These are phyloP conservation scores for Bufo bufo DNA, from an alignment of 2,113 vertebrate genomes.

Conservation along the genomic window DNA sequence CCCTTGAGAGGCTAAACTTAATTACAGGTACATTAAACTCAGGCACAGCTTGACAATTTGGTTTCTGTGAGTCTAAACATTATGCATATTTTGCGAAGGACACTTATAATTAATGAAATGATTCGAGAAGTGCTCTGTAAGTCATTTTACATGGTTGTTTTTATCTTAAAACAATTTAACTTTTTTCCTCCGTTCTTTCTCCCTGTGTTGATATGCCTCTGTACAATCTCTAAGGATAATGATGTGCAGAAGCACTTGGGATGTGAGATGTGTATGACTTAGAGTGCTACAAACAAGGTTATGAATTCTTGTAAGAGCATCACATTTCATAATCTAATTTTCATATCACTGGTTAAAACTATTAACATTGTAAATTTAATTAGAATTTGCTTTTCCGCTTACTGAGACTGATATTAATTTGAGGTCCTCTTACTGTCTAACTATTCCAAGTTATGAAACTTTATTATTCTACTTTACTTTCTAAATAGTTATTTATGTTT, in stretches of 20 bases:
- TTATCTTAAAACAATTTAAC: constrained; percentile 30
- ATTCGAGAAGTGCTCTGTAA: constrained; percentile 39
- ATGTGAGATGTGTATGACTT: constrained; percentile 13
- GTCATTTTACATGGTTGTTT: constrained; percentile 39
- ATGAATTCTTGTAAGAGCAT: constrained; percentile 14
- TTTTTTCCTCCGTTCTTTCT: background rate
- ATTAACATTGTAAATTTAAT: constrained; percentile 20
- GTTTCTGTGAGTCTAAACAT: constrained; percentile 48
- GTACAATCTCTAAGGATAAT: constrained; percentile 27
- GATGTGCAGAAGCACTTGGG: background rate
- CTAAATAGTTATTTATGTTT: too few species aligned
- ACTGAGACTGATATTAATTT: constrained; percentile 5
- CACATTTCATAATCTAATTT: constrained; percentile 37
- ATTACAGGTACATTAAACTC: constrained; percentile 51
- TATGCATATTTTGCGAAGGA: constrained; percentile 54
- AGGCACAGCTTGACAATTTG: constrained; percentile 55
- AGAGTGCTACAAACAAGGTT: constrained; percentile 25
- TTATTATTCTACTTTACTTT: background rate
- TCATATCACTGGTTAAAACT: constrained; percentile 9
- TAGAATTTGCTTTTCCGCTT: constrained; percentile 27
- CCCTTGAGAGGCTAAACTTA: constrained; percentile 46
- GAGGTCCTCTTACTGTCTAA: background rate
- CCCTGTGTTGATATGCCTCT: background rate
- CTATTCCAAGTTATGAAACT: background rate
- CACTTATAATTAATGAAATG: constrained; percentile 49